Evolutionary conservation across 2,797 vertebrate species (phyloP).

Genomic region (Pempheris klunzingeri): DNA sequence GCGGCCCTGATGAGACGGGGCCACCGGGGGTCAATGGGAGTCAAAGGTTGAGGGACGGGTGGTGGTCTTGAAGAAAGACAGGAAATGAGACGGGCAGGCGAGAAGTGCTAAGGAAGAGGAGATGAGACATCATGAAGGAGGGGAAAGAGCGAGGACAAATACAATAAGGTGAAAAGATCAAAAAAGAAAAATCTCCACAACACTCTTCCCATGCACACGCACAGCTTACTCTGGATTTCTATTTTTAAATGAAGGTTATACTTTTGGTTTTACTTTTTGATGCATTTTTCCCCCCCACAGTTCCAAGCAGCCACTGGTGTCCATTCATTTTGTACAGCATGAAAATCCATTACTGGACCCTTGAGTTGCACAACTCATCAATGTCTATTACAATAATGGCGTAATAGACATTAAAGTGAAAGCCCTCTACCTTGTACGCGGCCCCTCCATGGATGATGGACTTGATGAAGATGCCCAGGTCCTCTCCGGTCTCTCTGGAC

Average conservation of each 20-base stretch:
- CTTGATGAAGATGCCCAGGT: slow-evolving; percentile 99
- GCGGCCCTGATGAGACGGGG: slow-evolving; percentile 48
- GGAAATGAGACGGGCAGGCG: slow-evolving; percentile 55
- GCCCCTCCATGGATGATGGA: slow-evolving; percentile 96
- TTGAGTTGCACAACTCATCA: no score
- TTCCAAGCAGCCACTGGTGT: no score
- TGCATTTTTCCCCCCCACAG: no score
- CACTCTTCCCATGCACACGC: no score
- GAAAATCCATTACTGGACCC: no score
- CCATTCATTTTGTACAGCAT: no score
- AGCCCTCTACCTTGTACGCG: slow-evolving; percentile 91
- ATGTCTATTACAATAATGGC: no score
- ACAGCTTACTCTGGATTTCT: no score
- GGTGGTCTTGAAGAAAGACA: slow-evolving; percentile 43
- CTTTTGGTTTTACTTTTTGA: no score
- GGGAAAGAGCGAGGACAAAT: slow-evolving; percentile 2
- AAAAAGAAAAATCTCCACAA: not conserved
- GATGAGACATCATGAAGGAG: slow-evolving; percentile 26
- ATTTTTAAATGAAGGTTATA: no score
- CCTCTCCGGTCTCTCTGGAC: slow-evolving; percentile 93
- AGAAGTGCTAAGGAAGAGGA: slow-evolving; percentile 20
- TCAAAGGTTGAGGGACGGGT: slow-evolving; percentile 51
- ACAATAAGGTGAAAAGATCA: not conserved
- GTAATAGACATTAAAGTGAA: not conserved
- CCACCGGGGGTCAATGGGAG: slow-evolving; percentile 56